These are phyloP conservation scores for Platycnemis pennipes DNA, from an alignment of 2,888 invertebrate species.

Conservation along the genomic window DNA sequence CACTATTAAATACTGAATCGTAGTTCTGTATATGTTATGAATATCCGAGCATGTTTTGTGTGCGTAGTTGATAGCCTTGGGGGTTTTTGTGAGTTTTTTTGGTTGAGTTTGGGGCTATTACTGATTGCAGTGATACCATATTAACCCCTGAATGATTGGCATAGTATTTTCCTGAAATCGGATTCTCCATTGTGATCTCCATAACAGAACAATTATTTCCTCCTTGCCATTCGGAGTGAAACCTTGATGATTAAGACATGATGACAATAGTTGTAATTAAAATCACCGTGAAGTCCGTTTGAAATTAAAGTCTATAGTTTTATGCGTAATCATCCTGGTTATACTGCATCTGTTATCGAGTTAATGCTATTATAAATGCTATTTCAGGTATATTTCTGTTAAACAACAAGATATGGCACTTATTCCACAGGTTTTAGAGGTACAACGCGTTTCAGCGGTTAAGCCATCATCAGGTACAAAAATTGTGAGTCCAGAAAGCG, in stretches of 20 bases:
- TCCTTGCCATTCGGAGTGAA: not conserved
- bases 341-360: too few relatives aligned
- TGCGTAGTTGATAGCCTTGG: not conserved
- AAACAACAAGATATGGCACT: too few relatives aligned
- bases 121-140: too few relatives aligned
- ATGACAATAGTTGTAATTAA: not conserved
- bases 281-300: not conserved
- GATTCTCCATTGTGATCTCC: not conserved
- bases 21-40: not conserved
- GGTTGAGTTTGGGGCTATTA: not conserved
- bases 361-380: too few relatives aligned
- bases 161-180: not conserved
- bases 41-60: constrained; percentile 11
- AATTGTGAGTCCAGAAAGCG: too few relatives aligned
- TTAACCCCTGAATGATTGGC: too few relatives aligned
- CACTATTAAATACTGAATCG: not conserved
- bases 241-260: not conserved
- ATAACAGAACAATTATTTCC: not conserved
- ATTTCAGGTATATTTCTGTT: too few relatives aligned
- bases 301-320: too few relatives aligned
- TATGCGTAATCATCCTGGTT: too few relatives aligned
- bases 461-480: too few relatives aligned
- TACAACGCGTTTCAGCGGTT: too few relatives aligned
- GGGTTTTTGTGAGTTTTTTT: not conserved
- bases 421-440: too few relatives aligned